Evolutionary conservation across 2,888 invertebrate species (phyloP).

Genomic region (Zaprionus bogoriensis): DNA sequence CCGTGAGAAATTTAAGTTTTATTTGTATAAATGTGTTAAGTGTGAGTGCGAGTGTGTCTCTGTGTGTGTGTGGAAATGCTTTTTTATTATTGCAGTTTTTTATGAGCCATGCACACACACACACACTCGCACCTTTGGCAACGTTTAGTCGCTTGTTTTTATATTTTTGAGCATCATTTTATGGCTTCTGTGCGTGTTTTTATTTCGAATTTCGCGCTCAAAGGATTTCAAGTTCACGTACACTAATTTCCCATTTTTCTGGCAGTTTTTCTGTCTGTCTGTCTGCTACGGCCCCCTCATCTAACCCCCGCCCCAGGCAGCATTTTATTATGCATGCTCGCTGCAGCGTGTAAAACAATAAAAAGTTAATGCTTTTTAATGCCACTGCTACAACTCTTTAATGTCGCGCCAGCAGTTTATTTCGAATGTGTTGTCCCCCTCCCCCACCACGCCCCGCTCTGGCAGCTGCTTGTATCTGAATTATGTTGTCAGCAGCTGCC

Average conservation of each 20-base stretch:
- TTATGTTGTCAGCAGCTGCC: slow-evolving; percentile 81
- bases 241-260: slow-evolving; percentile 52
- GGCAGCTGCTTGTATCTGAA: slow-evolving; percentile 62
- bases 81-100: slow-evolving; percentile 70
- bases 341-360: slow-evolving; percentile 57
- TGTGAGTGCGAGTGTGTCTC: slow-evolving; percentile 28
- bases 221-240: slow-evolving; percentile 78
- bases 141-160: slow-evolving; percentile 32
- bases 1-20: slow-evolving; percentile 41
- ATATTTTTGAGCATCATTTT: slow-evolving; percentile 58
- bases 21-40: slow-evolving; percentile 46
- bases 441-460: not conserved
- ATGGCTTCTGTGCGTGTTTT: slow-evolving; percentile 74
- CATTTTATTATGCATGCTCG: slow-evolving; percentile 37
- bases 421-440: not conserved
- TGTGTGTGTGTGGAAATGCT: slow-evolving; percentile 38
- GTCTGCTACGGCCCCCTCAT: too few species aligned
- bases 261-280: not conserved
- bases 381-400: slow-evolving; percentile 70
- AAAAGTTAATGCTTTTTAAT: slow-evolving; percentile 64
- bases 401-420: slow-evolving; percentile 27
- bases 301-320: not conserved
- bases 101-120: slow-evolving; percentile 41
- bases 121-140: slow-evolving; percentile 17
- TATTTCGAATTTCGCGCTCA: slow-evolving; percentile 69